phyloP scores from a whole-genome alignment of 1,140 invertebrate species.

The Phortica variegata region DNA sequence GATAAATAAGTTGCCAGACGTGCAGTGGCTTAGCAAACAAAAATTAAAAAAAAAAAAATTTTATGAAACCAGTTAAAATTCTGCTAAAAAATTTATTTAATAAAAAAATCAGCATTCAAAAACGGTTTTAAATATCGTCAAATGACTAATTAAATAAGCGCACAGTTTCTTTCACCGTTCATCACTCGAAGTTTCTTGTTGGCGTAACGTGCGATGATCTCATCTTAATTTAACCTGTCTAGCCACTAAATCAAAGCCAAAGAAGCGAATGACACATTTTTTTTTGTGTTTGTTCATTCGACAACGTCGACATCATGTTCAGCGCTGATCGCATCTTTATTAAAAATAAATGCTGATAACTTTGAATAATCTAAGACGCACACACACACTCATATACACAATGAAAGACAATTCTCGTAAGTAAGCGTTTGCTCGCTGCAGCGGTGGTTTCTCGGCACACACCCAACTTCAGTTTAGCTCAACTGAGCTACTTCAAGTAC shows the following conservation, averaged over 20 bases:
- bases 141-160: no score
- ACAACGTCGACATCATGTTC: conserved; percentile 11
- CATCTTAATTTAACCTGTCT: conserved; percentile 52
- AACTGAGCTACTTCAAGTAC: background rate
- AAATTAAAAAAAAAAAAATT: background rate
- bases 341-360: conserved; percentile 50
- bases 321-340: conserved; percentile 44
- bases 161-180: no score
- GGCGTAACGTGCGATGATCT: conserved; percentile 32
- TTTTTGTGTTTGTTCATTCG: conserved; percentile 15
- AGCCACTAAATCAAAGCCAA: conserved; percentile 53
- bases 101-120: background rate
- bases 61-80: background rate
- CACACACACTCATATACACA: no score
- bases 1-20: no score
- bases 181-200: conserved; percentile 28
- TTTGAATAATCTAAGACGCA: conserved; percentile 26
- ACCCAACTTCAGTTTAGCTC: conserved; percentile 20
- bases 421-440: conserved; percentile 23
- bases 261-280: conserved; percentile 51
- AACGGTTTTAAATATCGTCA: background rate
- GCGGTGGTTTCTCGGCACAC: conserved; percentile 19
- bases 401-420: conserved; percentile 25
- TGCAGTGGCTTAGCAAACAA: background rate
- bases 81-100: background rate